Conservation (phyloP, 2,797 vertebrate species). For the Gallinago nigripennis region DNA sequence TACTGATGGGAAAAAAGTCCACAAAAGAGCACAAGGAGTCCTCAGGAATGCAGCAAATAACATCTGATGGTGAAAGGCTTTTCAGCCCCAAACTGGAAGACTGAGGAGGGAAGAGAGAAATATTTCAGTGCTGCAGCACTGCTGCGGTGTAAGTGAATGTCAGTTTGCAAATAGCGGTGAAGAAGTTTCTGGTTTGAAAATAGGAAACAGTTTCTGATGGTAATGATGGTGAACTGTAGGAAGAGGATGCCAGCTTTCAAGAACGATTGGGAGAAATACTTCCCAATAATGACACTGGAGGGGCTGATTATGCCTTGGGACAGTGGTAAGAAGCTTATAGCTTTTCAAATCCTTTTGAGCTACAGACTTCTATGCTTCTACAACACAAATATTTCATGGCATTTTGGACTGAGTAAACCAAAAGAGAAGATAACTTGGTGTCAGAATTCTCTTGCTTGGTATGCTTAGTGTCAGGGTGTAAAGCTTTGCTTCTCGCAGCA, state of each 20-base stretch:
- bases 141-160: not conserved
- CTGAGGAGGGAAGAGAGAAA: not conserved
- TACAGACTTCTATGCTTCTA: not conserved
- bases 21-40: not conserved
- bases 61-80: not conserved
- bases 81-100: not conserved
- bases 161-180: not conserved
- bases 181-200: not conserved
- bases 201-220: not conserved
- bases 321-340: not conserved
- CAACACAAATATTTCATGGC: not conserved
- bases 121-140: not conserved
- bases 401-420: not conserved
- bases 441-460: not conserved
- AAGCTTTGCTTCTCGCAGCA: not conserved
- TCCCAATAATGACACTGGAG: not conserved
- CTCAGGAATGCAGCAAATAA: not conserved
- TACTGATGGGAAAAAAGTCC: not conserved
- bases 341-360: not conserved
- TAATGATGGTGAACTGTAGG: not conserved
- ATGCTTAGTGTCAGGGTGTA: not conserved
- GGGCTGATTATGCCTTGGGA: not conserved
- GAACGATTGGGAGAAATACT: not conserved
- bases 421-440: not conserved
- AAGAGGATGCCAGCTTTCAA: not conserved